phyloP scores from a whole-genome alignment of 2,797 vertebrate species.

The Phalanger gymnotis region DNA sequence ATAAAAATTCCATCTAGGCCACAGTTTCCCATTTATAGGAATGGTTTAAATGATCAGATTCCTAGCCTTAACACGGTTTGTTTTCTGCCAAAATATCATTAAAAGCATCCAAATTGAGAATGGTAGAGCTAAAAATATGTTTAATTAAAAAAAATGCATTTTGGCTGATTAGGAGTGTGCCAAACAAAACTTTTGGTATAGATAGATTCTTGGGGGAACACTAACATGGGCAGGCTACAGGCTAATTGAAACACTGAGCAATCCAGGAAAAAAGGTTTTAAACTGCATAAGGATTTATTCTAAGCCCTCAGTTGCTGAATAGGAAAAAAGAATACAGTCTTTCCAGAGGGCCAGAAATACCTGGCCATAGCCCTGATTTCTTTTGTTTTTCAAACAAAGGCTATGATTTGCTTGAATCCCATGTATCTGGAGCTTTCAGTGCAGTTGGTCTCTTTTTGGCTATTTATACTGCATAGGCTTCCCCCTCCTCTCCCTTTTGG shows the following conservation, averaged over 20 bases:
- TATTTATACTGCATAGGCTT: slow-evolving; percentile 64
- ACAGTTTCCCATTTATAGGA: slow-evolving; percentile 42
- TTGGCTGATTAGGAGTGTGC: background rate
- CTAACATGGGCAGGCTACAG: background rate
- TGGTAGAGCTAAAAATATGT: background rate
- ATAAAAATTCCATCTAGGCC: slow-evolving; percentile 36
- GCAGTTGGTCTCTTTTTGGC: slow-evolving; percentile 26
- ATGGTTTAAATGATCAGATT: slow-evolving; percentile 37
- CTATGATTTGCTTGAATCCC: slow-evolving; percentile 32
- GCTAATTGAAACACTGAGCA: background rate
- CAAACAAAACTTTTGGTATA: background rate
- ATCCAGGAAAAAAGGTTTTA: slow-evolving; percentile 25
- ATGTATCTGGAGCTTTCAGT: slow-evolving; percentile 21
- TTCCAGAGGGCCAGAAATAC: slow-evolving; percentile 48
- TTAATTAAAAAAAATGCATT: background rate
- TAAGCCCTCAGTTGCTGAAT: slow-evolving; percentile 45
- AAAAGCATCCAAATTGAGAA: background rate
- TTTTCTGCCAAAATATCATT: slow-evolving; percentile 39
- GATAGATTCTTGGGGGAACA: background rate
- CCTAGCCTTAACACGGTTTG: slow-evolving; percentile 27
- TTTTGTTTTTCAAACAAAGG: slow-evolving; percentile 75
- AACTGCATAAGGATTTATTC: slow-evolving; percentile 45
- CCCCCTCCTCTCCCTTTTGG: background rate
- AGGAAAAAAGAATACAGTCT: slow-evolving; percentile 27
- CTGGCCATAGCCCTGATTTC: slow-evolving; percentile 30